Base-by-base conservation (phyloP, 2,113 vertebrate genomes). In the Syngnathus typhle region DNA sequence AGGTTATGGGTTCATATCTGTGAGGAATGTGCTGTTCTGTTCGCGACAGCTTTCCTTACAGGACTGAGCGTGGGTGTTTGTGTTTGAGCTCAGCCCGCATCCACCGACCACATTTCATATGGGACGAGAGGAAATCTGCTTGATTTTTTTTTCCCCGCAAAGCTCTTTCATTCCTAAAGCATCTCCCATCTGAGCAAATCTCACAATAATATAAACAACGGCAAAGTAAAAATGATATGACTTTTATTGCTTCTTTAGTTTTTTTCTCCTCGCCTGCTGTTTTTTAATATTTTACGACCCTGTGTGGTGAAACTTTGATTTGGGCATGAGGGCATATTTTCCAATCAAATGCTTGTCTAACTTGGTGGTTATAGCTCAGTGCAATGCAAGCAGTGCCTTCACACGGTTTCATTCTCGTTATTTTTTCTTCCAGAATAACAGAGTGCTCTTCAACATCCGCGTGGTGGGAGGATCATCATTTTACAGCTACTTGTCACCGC, bases 401-500 rank as follows among this genome's bases (percentile, higher is more conserved):
- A n/a, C 11, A 13, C 5, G 10, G 19, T 43, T 21, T 43, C 2
- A 61, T 15, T 2, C 27, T 1, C n/a, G 8, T 13, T 0, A 8
- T 43, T 7, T 13, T 8, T 65, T 43, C 75, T 60, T 60, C 10
- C 90, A 98, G 96, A 91, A 89, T 15, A 23, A 78, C 0, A 91
- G 90, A 64, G 83, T 88, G 38, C 85, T 94, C 54, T 98, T 98
- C 85, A 92, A 91, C 67, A 82, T 98, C 76, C 91, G 94, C 1
- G 91, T 98, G 67, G 93, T 93, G 0, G 94, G 92, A 32, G 90
- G 88, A 23, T 89, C 92, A 0, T 69, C 78, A 0, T 87, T 91
- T 68, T 92, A 91, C 64, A 88, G 92, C 82, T 98, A 98, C 85
- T 88, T 98, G 74, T 94, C 92, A 43, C 91, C 95, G 0, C 92